Percentiles rank a stretch among this genome's conserved stretches.
phyloP scores from a whole-genome alignment of 2,888 invertebrate genomes.

The Spisula subtruncata region DNA sequence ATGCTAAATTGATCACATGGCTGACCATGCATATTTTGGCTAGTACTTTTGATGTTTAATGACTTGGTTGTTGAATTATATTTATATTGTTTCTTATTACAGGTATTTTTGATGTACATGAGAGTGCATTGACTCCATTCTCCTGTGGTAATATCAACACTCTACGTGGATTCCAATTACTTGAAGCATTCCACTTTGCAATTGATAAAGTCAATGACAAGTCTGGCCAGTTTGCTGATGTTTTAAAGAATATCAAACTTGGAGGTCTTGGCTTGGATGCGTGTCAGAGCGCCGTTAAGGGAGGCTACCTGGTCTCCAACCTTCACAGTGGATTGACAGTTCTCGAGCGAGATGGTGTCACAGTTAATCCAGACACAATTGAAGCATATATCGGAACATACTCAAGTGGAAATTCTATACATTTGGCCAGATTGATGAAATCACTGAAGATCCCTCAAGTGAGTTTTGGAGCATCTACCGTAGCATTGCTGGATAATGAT shows the following conservation, averaged over 20 bases:
- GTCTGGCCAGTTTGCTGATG: constrained; percentile 81
- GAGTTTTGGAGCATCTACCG: constrained; percentile 80
- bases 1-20: too few relatives aligned
- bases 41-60: too few relatives aligned
- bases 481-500: constrained; percentile 75
- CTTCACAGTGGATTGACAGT: constrained; percentile 80
- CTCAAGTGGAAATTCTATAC: constrained; percentile 79
- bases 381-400: constrained; percentile 83
- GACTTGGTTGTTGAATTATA: too few relatives aligned
- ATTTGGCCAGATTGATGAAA: constrained; percentile 81
- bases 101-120: constrained; percentile 86
- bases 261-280: constrained; percentile 85
- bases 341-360: constrained; percentile 73
- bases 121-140: constrained; percentile 77
- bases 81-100: constrained; percentile 34
- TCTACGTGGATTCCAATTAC: constrained; percentile 83
- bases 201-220: constrained; percentile 83
- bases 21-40: too few relatives aligned
- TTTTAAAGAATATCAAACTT: constrained; percentile 80
- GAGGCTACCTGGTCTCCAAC: constrained; percentile 84
- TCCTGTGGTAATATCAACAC: constrained; percentile 84
- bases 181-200: constrained; percentile 86
- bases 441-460: constrained; percentile 82
- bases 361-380: constrained; percentile 79
- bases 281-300: constrained; percentile 81